Percentiles rank a stretch among this genome's conserved stretches.
Conservation (phyloP, 2,797 vertebrate genomes). For the Tolypeutes matacus region DNA sequence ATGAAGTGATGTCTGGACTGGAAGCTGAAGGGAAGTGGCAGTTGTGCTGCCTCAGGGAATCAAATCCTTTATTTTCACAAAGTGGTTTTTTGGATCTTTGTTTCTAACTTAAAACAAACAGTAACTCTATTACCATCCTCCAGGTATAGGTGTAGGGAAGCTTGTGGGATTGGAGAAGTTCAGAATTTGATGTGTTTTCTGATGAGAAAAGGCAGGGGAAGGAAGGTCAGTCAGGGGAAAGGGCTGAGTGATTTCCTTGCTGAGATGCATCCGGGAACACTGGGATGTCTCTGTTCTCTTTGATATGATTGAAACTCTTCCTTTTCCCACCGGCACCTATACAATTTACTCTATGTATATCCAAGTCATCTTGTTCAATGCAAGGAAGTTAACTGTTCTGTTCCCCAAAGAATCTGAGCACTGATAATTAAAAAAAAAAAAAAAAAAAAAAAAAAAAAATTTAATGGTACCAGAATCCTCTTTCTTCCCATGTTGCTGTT, state of each 20-base stretch:
- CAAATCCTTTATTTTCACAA: slow-evolving; percentile 16
- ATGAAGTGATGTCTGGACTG: slow-evolving; percentile 51
- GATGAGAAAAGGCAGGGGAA: slow-evolving; percentile 52
- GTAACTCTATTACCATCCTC: not conserved
- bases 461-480: not conserved
- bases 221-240: not conserved
- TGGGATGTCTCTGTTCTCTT: not conserved
- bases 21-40: slow-evolving; percentile 44
- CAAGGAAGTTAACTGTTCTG: not conserved
- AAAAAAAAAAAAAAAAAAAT: not conserved
- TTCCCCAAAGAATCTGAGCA: not conserved
- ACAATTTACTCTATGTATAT: not conserved
- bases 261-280: not conserved
- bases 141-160: not conserved
- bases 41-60: not conserved
- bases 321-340: not conserved
- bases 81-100: slow-evolving; percentile 8
- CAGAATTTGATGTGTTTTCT: slow-evolving; percentile 1
- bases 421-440: slow-evolving; percentile 6
- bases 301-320: not conserved
- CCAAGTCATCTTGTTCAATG: not conserved
- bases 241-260: not conserved
- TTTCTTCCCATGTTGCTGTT: not conserved
- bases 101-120: slow-evolving; percentile 41
- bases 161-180: slow-evolving; percentile 6